A percentile compares a stretch with the other conserved stretches of the same genome.
Evolutionary conservation across 2,113 vertebrate species (phyloP).

Genomic region (Channa argus): DNA sequence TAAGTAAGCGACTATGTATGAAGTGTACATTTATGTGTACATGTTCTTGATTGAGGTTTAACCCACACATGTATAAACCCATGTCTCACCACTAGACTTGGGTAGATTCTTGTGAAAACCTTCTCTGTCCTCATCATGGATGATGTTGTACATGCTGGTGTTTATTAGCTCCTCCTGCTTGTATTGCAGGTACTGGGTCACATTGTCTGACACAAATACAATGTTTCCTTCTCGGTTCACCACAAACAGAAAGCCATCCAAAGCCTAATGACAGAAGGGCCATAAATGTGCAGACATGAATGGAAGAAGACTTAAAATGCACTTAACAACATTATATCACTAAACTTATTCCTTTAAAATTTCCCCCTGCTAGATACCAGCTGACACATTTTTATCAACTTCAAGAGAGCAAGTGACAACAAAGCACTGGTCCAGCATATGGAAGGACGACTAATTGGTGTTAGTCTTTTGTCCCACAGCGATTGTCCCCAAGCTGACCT

Average conservation of each 20-base stretch:
- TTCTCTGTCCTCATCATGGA: conserved; percentile 95
- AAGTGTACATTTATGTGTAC: background rate
- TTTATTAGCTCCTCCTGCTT: conserved; percentile 98
- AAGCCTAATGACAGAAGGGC: conserved; percentile 82
- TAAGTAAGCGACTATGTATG: background rate
- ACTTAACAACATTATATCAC: background rate
- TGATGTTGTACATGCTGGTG: conserved; percentile 95
- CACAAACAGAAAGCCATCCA: conserved; percentile 98
- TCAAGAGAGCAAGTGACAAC: conserved; percentile 4
- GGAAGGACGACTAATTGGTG: conserved; percentile 34
- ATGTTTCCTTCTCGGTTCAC: conserved; percentile 98
- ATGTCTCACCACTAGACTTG: conserved; percentile 89
- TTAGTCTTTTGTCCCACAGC: conserved; percentile 23
- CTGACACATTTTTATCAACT: conserved; percentile 15
- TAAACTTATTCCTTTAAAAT: background rate
- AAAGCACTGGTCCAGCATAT: conserved; percentile 24
- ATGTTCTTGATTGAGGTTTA: background rate
- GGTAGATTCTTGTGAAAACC: conserved; percentile 97
- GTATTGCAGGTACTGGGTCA: conserved; percentile 96
- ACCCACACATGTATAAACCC: background rate
- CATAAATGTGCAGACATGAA: background rate
- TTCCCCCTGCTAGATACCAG: background rate
- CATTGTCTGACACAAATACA: conserved; percentile 98
- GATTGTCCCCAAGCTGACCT: conserved; percentile 84
- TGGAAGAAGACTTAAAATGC: background rate